A percentile compares a stretch with the other conserved stretches of the same genome.
Conservation (phyloP, 2,797 vertebrate genomes). For the Sebastes itinus region DNA sequence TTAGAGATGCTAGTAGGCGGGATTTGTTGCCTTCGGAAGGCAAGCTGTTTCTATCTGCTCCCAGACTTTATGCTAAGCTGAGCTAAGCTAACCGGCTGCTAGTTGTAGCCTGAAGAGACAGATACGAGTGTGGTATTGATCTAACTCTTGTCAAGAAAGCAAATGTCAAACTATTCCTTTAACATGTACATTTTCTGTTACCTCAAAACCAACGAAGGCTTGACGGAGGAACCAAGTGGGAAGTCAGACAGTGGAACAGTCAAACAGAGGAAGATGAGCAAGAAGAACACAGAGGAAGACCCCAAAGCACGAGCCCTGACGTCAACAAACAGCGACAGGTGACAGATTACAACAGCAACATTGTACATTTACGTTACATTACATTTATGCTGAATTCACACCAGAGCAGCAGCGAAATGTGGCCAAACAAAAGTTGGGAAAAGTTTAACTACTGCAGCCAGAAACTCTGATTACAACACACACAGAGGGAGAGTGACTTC, state of each 20-base stretch:
- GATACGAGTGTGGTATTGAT: not conserved
- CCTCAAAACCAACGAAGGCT: constrained; percentile 76
- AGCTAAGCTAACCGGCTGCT: no score
- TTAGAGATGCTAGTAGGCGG: not conserved
- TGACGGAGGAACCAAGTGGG: constrained; percentile 87
- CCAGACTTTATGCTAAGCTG: not conserved
- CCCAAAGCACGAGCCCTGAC: constrained; percentile 83
- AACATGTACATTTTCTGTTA: not conserved
- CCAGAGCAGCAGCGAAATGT: no score
- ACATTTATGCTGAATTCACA: not conserved
- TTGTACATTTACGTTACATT: not conserved
- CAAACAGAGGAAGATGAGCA: constrained; percentile 86
- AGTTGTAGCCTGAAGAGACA: not conserved
- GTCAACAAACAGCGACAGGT: constrained; percentile 93
- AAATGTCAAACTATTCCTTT: not conserved
- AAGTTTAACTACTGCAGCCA: no score
- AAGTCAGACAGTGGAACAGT: constrained; percentile 86
- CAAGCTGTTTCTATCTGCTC: not conserved
- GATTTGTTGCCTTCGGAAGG: not conserved
- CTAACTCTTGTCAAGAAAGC: not conserved
- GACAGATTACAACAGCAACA: not conserved
- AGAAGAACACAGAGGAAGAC: constrained; percentile 86
- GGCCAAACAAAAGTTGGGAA: no score
- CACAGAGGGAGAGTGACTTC: no score
- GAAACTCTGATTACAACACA: no score